Percentiles rank a stretch among this genome's conserved stretches.
Conservation (phyloP, 2,888 invertebrate genomes). For the Phalangium opilio region DNA sequence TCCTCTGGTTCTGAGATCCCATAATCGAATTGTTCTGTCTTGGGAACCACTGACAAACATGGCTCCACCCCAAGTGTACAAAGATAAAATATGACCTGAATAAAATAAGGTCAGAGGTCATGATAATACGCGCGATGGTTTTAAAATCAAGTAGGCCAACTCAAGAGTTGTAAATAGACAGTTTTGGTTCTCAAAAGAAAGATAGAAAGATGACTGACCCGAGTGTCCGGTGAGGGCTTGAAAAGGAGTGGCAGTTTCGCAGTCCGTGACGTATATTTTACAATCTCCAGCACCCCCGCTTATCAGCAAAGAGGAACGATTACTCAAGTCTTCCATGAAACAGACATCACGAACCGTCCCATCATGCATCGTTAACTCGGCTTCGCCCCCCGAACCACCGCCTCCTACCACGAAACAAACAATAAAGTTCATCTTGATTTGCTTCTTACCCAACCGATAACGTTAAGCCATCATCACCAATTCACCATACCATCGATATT, state of each 20-base stretch:
- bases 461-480: too few relatives aligned
- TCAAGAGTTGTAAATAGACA: too few relatives aligned
- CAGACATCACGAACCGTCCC: conserved; percentile 93
- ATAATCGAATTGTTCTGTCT: conserved; percentile 94
- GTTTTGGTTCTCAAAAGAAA: too few relatives aligned
- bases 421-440: too few relatives aligned
- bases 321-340: conserved; percentile 86
- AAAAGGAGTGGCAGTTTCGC: conserved; percentile 87
- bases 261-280: conserved; percentile 95
- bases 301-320: conserved; percentile 76
- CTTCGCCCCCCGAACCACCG: conserved; percentile 43
- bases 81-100: conserved; percentile 66
- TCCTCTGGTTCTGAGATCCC: conserved; percentile 88
- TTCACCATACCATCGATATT: conserved; percentile 54
- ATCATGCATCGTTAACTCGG: conserved; percentile 92
- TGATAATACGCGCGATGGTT: background rate
- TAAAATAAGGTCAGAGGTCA: conserved; percentile 4
- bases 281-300: conserved; percentile 99
- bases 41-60: conserved; percentile 96
- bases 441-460: too few relatives aligned
- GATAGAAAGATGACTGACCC: too few relatives aligned
- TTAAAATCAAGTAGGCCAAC: conserved; percentile 1
- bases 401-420: too few relatives aligned
- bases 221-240: conserved; percentile 81
- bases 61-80: conserved; percentile 94